Conservation (phyloP, 1,140 invertebrate species). For the Lethrus apterus region DNA sequence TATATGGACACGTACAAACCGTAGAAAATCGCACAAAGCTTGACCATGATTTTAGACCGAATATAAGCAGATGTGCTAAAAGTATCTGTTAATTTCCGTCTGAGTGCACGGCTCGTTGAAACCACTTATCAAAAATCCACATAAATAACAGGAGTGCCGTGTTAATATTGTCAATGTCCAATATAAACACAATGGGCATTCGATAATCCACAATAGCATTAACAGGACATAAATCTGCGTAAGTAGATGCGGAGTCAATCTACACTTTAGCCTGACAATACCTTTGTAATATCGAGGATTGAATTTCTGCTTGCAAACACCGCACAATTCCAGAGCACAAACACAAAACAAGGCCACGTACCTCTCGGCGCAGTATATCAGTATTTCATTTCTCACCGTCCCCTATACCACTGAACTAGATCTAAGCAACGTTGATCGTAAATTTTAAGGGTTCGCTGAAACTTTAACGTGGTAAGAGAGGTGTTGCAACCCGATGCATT, state of each 20-base stretch:
- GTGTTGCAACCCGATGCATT: slow-evolving; percentile 10
- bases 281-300: slow-evolving; percentile 18
- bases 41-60: no score
- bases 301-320: slow-evolving; percentile 26
- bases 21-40: no score
- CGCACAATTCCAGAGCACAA: slow-evolving; percentile 26
- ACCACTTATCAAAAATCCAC: slow-evolving; percentile 27
- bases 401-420: slow-evolving; percentile 28
- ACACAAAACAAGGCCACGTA: slow-evolving; percentile 26
- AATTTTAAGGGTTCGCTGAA: slow-evolving; percentile 14
- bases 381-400: slow-evolving; percentile 13
- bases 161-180: slow-evolving; percentile 34
- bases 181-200: slow-evolving; percentile 33
- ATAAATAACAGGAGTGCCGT: slow-evolving; percentile 28
- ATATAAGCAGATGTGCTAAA: slow-evolving; percentile 24
- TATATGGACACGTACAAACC: not conserved
- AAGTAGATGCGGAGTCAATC: slow-evolving; percentile 31
- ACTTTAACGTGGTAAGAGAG: slow-evolving; percentile 20
- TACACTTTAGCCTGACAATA: slow-evolving; percentile 16
- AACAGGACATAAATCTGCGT: slow-evolving; percentile 34
- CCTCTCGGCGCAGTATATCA: slow-evolving; percentile 18
- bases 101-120: slow-evolving; percentile 25
- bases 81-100: slow-evolving; percentile 24
- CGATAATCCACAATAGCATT: slow-evolving; percentile 32
- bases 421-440: slow-evolving; percentile 17